phyloP scores from a whole-genome alignment of 2,797 vertebrate species.

The Odontamblyopus lacepedii region DNA sequence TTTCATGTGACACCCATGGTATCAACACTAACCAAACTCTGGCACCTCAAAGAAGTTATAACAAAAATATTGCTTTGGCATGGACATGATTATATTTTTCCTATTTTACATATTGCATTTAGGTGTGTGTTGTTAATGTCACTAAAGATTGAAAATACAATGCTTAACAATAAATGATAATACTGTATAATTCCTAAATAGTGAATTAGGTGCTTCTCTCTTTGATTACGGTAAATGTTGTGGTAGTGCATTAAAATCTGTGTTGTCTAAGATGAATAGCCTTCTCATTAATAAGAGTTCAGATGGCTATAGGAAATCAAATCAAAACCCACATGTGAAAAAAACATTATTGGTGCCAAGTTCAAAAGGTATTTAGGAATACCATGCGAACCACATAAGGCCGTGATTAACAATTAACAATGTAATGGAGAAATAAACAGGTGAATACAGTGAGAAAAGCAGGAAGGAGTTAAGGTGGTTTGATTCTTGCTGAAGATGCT shows the following conservation, averaged over 20 bases:
- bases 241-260: slow-evolving; percentile 19
- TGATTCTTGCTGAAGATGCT: slow-evolving; percentile 90
- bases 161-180: background rate
- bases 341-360: slow-evolving; percentile 62
- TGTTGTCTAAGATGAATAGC: slow-evolving; percentile 20
- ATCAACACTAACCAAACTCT: slow-evolving; percentile 63
- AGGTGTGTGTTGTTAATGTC: slow-evolving; percentile 5
- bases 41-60: slow-evolving; percentile 41
- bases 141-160: slow-evolving; percentile 6
- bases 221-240: slow-evolving; percentile 9
- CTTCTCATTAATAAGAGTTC: slow-evolving; percentile 42
- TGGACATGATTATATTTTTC: slow-evolving; percentile 33
- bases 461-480: slow-evolving; percentile 83
- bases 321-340: slow-evolving; percentile 13
- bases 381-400: slow-evolving; percentile 80
- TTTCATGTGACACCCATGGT: slow-evolving; percentile 78
- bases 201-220: slow-evolving; percentile 30
- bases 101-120: slow-evolving; percentile 5
- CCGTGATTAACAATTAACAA: slow-evolving; percentile 70
- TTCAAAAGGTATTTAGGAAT: slow-evolving; percentile 68
- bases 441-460: slow-evolving; percentile 70
- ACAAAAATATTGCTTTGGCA: slow-evolving; percentile 62
- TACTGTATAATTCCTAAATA: slow-evolving; percentile 16
- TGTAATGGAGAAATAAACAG: slow-evolving; percentile 63
- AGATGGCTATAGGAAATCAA: slow-evolving; percentile 34